These are phyloP conservation scores for Chaetogeoica ovagalla DNA, from an alignment of 2,888 invertebrate species.

Conservation along the genomic window DNA sequence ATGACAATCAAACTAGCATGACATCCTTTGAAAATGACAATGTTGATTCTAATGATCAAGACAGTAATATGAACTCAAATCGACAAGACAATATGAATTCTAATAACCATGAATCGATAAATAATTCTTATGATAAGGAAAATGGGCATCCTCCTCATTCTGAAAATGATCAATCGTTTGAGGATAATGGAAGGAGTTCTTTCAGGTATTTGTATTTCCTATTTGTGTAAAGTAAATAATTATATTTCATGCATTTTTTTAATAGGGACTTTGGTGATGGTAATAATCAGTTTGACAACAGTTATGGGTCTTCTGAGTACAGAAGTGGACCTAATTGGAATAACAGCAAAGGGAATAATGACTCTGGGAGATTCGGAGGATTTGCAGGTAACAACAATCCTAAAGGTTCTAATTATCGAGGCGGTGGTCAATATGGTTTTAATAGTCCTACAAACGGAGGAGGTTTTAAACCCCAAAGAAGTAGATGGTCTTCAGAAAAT, in stretches of 20 bases:
- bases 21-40: slow-evolving; percentile 48
- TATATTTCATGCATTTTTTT: background rate
- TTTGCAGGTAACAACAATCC: slow-evolving; percentile 24
- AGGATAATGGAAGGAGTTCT: slow-evolving; percentile 42
- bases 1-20: slow-evolving; percentile 43
- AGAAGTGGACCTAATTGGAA: slow-evolving; percentile 42
- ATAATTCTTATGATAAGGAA: slow-evolving; percentile 36
- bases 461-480: slow-evolving; percentile 41
- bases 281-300: slow-evolving; percentile 41
- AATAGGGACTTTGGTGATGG: slow-evolving; percentile 42
- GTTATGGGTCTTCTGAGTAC: slow-evolving; percentile 32
- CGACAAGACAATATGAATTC: slow-evolving; percentile 50
- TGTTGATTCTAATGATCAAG: slow-evolving; percentile 50
- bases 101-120: slow-evolving; percentile 12
- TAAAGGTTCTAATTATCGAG: slow-evolving; percentile 37
- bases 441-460: slow-evolving; percentile 46
- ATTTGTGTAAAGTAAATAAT: background rate
- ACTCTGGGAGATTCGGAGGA: slow-evolving; percentile 42
- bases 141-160: slow-evolving; percentile 24
- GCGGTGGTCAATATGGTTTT: slow-evolving; percentile 21
- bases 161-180: slow-evolving; percentile 42
- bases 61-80: slow-evolving; percentile 51
- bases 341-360: slow-evolving; percentile 40
- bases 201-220: slow-evolving; percentile 21
- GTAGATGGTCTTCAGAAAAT: slow-evolving; percentile 46